phyloP scores from a whole-genome alignment of 1,140 invertebrate species.

The Potamilus streckersoni region DNA sequence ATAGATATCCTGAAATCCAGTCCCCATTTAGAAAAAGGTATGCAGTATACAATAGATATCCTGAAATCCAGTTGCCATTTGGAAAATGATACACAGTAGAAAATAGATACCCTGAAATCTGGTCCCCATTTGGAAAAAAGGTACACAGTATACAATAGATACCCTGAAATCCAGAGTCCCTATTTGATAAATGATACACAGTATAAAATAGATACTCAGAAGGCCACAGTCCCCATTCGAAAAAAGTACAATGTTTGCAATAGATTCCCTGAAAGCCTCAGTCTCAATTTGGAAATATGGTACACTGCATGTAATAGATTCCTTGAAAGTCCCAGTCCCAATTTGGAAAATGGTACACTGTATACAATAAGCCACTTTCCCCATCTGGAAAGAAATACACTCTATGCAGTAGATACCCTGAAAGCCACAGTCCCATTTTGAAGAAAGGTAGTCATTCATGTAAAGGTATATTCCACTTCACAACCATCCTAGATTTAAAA shows the following conservation, averaged over 20 bases:
- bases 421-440: neutral
- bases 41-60: neutral
- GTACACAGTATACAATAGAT: constrained; percentile 81
- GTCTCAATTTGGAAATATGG: neutral
- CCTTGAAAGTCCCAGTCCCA: constrained; percentile 87
- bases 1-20: neutral
- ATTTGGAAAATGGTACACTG: constrained; percentile 90
- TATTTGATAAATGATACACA: constrained; percentile 90
- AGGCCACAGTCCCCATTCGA: neutral
- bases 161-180: constrained; percentile 87
- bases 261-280: neutral
- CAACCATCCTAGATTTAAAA: no score
- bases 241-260: no score
- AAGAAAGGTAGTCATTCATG: neutral
- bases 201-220: neutral
- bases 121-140: neutral
- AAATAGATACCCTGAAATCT: constrained; percentile 75
- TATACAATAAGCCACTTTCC: neutral
- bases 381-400: no score
- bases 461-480: neutral
- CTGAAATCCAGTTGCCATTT: neutral
- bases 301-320: constrained; percentile 82
- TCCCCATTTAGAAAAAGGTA: no score
- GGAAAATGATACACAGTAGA: constrained; percentile 70
- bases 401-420: neutral